These are phyloP conservation scores for Stegophylla sp. DNA, from an alignment of 2,888 invertebrate species.

Conservation along the genomic window DNA sequence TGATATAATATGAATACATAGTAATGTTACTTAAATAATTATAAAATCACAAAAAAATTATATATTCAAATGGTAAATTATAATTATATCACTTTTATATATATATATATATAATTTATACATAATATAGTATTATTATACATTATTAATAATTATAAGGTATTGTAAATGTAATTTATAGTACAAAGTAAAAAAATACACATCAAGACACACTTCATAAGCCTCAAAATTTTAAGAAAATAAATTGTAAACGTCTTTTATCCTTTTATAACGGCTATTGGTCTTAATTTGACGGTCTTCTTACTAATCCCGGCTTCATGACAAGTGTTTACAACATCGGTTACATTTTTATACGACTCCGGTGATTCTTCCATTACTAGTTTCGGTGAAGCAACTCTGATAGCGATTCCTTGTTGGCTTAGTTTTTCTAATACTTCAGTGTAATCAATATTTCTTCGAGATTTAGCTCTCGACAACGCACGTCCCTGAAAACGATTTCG, in stretches of 20 bases:
- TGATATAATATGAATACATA: no score
- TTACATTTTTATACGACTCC: slow-evolving; percentile 99
- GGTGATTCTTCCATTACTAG: slow-evolving; percentile 99
- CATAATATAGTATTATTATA: no score
- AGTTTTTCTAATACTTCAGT: slow-evolving; percentile 82
- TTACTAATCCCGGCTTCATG: slow-evolving; percentile 94
- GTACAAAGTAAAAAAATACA: slow-evolving; percentile 23
- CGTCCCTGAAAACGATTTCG: slow-evolving; percentile 75
- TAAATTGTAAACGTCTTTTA: slow-evolving; percentile 66
- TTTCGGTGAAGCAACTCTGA: slow-evolving; percentile 97
- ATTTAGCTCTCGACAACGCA: slow-evolving; percentile 95
- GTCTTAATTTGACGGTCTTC: slow-evolving; percentile 93
- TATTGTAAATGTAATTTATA: neutral
- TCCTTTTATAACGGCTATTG: slow-evolving; percentile 98
- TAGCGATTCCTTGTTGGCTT: slow-evolving; percentile 86
- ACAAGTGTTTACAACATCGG: slow-evolving; percentile 98
- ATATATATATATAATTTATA: no score
- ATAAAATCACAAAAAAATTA: no score
- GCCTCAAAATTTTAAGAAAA: neutral
- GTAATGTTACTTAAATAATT: no score
- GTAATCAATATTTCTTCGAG: slow-evolving; percentile 93
- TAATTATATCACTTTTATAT: no score
- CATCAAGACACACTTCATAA: neutral
- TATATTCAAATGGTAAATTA: no score
- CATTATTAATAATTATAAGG: no score